phyloP scores from a whole-genome alignment of 2,888 invertebrate species.

The Acrocyrtus sp. region DNA sequence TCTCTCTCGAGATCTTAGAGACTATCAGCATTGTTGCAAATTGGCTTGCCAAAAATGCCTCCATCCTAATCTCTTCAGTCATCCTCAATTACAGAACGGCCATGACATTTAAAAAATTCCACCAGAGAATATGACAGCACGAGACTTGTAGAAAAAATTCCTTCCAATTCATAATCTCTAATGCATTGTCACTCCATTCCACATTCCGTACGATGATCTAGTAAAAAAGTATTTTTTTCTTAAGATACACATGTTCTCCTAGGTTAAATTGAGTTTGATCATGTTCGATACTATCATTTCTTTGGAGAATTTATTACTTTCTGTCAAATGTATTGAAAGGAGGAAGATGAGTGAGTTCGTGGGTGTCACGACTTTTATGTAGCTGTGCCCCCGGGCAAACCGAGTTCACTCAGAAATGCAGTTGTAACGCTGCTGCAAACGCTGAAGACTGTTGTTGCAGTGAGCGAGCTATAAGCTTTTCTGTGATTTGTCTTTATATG shows the following conservation, averaged over 20 bases:
- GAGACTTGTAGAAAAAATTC: too few species aligned
- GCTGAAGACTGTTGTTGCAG: too few species aligned
- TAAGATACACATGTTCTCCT: background rate
- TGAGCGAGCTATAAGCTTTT: too few species aligned
- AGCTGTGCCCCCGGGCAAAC: background rate
- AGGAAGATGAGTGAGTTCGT: constrained; percentile 40
- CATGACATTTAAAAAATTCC: constrained; percentile 13
- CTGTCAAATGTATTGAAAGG: constrained; percentile 28
- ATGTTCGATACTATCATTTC: too few species aligned
- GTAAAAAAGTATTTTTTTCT: too few species aligned
- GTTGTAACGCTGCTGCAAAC: too few species aligned
- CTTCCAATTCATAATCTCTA: too few species aligned
- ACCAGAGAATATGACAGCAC: too few species aligned
- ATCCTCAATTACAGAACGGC: background rate
- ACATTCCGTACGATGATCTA: too few species aligned
- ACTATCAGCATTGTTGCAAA: constrained; percentile 1
- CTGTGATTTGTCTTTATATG: too few species aligned
- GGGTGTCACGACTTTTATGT: constrained; percentile 33
- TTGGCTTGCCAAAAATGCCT: constrained; percentile 15
- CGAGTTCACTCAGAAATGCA: too few species aligned
- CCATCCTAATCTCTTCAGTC: background rate
- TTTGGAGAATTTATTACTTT: constrained; percentile 27
- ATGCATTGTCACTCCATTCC: too few species aligned
- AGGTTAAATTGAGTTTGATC: background rate
- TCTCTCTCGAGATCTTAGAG: background rate